Base-by-base conservation (phyloP, 2,888 invertebrate genomes). In the Hirtodrosophila alboralis region DNA sequence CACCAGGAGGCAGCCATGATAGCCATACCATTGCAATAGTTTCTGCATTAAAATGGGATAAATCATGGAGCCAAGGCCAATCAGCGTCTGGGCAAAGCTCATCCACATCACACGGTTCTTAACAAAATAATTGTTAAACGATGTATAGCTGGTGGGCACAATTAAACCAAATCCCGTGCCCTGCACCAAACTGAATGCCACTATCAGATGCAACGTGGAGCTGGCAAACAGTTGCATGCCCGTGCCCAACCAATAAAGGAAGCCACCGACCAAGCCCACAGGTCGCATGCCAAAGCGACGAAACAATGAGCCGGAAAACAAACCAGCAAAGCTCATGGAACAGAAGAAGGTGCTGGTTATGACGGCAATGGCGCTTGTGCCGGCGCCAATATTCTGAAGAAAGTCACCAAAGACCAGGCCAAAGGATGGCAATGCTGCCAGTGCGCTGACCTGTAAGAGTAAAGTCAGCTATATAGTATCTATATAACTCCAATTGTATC, bases 111-210 rank as follows among this genome's bases (percentile, higher is more conserved):
- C 93, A 4, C 95, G 91, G 79, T 92, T 94, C 76, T 93, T 92
- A 0, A 93, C 93, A 78, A 95, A 95, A 79, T 95, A 95, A 63
- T 93, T 92, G 77, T 95, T 95, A 76, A 96, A 94, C 4, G 94
- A 93, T 1, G 95, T 94, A 70, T 94, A 94, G 37, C 93, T 92
- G 2, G 95, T 93, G 28, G 95, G 95, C 61, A 95, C 91, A 91
- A 95, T 93, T 0, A 95, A 90, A 0, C 95, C 95, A 48, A 95
- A 93, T 4, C 95, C 95, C 9, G 94, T 90, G 12, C 95, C 95
- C 93, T 91, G 93, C 14, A 94, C 87, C 14, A 94, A 89, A 63
- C 94, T 93, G 86, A 93, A 95, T 0, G 94, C 92, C 40, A 94
- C 89, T 0, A 93, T 92, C 43, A 95, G 90, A 63, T 94, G 93